Conservation (phyloP, 1,140 invertebrate species). For the Brachionus rotundiformis region DNA sequence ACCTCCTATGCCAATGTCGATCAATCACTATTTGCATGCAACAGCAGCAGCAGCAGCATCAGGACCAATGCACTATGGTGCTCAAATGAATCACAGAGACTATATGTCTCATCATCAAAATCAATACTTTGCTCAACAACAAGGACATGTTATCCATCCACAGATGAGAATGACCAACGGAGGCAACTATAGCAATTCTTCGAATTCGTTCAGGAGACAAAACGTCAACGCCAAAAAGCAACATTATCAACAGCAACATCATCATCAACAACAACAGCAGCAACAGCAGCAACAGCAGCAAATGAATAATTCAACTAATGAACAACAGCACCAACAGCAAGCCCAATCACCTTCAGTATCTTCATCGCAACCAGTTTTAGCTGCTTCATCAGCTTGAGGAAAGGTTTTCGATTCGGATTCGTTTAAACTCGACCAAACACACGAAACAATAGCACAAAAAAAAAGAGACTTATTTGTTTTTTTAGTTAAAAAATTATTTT, state of each 20-base stretch:
- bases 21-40: conserved; percentile 23
- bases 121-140: conserved; percentile 3
- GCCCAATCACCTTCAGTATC: conserved; percentile 40
- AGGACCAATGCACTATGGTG: not conserved
- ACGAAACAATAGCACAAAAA: too few species aligned
- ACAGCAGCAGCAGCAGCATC: too few species aligned
- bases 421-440: not conserved
- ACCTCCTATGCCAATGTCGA: conserved; percentile 33
- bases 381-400: conserved; percentile 15
- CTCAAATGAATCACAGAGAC: not conserved
- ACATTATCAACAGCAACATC: not conserved
- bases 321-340: conserved; percentile 6
- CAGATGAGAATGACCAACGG: conserved; percentile 33
- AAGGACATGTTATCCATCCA: not conserved
- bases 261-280: not conserved
- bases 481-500: not conserved
- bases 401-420: not conserved
- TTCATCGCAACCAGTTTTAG: conserved; percentile 34
- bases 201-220: conserved; percentile 4
- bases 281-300: conserved; percentile 9
- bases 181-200: not conserved
- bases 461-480: not conserved
- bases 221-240: conserved; percentile 28
- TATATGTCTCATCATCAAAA: not conserved
- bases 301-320: conserved; percentile 14